These are phyloP conservation scores for Gallinago media DNA, from an alignment of 2,113 vertebrate genomes.

Conservation along the genomic window DNA sequence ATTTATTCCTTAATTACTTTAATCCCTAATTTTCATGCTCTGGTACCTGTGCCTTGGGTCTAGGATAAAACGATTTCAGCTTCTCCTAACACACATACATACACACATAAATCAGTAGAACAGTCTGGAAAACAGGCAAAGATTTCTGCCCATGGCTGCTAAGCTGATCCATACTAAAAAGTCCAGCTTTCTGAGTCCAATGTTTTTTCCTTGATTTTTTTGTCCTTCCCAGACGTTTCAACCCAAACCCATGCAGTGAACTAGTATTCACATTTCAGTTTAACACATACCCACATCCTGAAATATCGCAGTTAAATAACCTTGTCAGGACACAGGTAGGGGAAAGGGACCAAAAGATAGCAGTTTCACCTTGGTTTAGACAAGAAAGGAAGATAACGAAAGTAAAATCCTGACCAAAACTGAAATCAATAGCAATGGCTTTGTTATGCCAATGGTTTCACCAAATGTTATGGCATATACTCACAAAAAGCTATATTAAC, in stretches of 20 bases:
- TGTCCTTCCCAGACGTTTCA: not conserved
- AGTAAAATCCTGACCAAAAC: not conserved
- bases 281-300: not conserved
- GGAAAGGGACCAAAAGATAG: not conserved
- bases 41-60: not conserved
- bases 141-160: not conserved
- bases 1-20: not conserved
- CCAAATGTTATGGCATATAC: not conserved
- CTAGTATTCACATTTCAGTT: not conserved
- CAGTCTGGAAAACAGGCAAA: not conserved
- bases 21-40: not conserved
- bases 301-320: not conserved
- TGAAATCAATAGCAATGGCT: not conserved
- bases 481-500: not conserved
- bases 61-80: not conserved
- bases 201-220: not conserved
- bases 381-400: not conserved
- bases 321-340: not conserved
- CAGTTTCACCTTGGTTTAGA: not conserved
- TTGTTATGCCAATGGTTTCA: not conserved
- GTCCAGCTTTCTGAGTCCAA: not conserved
- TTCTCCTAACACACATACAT: not conserved
- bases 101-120: not conserved
- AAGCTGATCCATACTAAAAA: not conserved
- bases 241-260: not conserved